phyloP scores from a whole-genome alignment of 2,113 vertebrate genomes.

The Alaudala cheleensis region DNA sequence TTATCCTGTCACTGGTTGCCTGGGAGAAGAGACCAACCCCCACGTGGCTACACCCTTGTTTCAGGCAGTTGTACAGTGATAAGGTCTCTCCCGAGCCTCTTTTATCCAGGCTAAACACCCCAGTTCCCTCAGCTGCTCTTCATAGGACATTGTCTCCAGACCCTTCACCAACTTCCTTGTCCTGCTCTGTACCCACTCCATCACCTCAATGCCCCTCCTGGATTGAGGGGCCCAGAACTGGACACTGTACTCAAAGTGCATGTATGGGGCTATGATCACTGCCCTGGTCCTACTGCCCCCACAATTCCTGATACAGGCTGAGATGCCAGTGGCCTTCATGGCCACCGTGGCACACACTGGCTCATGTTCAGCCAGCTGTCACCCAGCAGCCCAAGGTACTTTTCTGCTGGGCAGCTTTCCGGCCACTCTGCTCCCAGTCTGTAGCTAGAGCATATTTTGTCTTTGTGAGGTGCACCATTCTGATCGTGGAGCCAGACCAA shows the following conservation, averaged over 20 bases:
- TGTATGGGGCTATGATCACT: neutral
- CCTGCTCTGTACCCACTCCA: neutral
- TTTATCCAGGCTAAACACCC: neutral
- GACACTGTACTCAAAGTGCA: rapidly evolving
- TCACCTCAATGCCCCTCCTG: too few species aligned
- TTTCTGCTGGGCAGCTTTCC: neutral
- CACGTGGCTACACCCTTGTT: neutral
- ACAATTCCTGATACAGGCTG: neutral
- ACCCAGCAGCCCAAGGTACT: neutral
- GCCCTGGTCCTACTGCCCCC: neutral
- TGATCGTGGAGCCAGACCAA: neutral
- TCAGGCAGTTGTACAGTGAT: too few species aligned
- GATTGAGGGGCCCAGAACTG: too few species aligned
- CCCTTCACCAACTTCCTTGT: neutral
- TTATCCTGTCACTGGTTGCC: neutral
- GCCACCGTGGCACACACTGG: neutral
- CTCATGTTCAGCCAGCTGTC: neutral
- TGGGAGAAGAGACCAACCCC: neutral
- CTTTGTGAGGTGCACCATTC: neutral
- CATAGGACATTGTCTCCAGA: neutral
- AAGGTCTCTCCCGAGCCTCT: neutral
- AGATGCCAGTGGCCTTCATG: neutral
- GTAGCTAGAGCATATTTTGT: neutral
- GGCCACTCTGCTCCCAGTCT: neutral
- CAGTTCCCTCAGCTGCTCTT: neutral